Evolutionary conservation across 2,888 invertebrate genomes (phyloP), one percentile per base, ranked within the genome.

Genomic region (Amiota minor): DNA sequence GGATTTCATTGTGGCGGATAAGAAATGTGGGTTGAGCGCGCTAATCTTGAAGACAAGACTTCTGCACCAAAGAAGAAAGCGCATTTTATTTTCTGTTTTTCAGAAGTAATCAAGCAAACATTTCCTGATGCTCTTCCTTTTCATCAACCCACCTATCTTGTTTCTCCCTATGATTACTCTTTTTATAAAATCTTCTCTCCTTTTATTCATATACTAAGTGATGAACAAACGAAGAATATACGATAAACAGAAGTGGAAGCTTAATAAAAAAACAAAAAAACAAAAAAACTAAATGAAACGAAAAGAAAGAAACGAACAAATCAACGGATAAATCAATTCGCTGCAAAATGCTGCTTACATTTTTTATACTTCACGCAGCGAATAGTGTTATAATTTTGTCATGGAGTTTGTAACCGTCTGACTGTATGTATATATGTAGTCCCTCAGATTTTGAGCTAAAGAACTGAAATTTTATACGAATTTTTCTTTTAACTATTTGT

Each of bases 331-430:
- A 83, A 83, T 83, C 86, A 83, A 86, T 83, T 84, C 79, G 78
- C 84, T 86, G 85, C 84, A 86, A 85, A 83, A 84, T 81, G 76
- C 75, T 80, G 75, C 78, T 83, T 86, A 76, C 74, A 76, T 76
- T 77, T n/a, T n/a, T n/a, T n/a, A n/a, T n/a, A n/a, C n/a, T n/a
- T n/a, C n/a, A n/a, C n/a, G n/a, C n/a, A n/a, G n/a, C n/a, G n/a
- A n/a, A n/a, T n/a, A n/a, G n/a, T n/a, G n/a, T n/a, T n/a, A n/a
- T n/a, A n/a, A n/a, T n/a, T n/a, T n/a, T n/a, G n/a, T n/a, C n/a
- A n/a, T n/a, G n/a, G n/a, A n/a, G n/a, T n/a, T n/a, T n/a, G n/a
- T n/a, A n/a, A n/a, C n/a, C n/a, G n/a, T n/a, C n/a, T n/a, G n/a
- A n/a, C n/a, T n/a, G n/a, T n/a, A n/a, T n/a, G n/a, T n/a, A n/a